Conservation (phyloP, 2,888 invertebrate species). For the Eumacrocentrus americanus region DNA sequence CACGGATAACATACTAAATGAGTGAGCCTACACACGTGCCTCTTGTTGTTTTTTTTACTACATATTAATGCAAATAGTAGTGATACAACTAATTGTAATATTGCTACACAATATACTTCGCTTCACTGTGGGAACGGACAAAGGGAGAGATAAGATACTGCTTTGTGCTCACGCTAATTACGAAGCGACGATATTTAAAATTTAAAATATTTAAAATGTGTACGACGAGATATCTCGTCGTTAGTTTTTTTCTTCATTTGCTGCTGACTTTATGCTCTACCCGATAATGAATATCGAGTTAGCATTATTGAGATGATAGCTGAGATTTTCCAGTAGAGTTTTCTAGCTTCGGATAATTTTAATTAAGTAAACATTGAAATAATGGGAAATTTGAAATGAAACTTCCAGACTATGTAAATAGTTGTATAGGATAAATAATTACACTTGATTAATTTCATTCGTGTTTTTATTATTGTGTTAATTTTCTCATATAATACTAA, state of each 20-base stretch:
- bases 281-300: background rate
- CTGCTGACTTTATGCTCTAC: conserved; percentile 15
- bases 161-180: conserved; percentile 52
- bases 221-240: too few relatives aligned
- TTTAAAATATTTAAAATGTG: too few relatives aligned
- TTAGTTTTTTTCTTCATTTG: conserved; percentile 26
- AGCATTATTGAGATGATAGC: conserved; percentile 4
- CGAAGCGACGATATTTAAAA: conserved; percentile 49
- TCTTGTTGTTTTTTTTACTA: conserved; percentile 25
- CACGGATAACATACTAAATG: background rate
- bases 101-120: conserved; percentile 17
- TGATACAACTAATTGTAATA: conserved; percentile 38
- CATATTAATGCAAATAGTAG: conserved; percentile 25
- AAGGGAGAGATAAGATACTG: conserved; percentile 51
- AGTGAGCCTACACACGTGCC: conserved; percentile 5
- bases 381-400: background rate
- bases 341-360: background rate
- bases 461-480: conserved; percentile 52
- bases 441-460: conserved; percentile 29
- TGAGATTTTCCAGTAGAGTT: conserved; percentile 10
- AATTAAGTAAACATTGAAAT: background rate
- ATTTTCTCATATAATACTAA: conserved; percentile 56
- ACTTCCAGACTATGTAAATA: conserved; percentile 4
- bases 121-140: conserved; percentile 46
- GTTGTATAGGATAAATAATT: background rate